phyloP scores from a whole-genome alignment of 2,888 invertebrate genomes.

The Rhingia campestris region DNA sequence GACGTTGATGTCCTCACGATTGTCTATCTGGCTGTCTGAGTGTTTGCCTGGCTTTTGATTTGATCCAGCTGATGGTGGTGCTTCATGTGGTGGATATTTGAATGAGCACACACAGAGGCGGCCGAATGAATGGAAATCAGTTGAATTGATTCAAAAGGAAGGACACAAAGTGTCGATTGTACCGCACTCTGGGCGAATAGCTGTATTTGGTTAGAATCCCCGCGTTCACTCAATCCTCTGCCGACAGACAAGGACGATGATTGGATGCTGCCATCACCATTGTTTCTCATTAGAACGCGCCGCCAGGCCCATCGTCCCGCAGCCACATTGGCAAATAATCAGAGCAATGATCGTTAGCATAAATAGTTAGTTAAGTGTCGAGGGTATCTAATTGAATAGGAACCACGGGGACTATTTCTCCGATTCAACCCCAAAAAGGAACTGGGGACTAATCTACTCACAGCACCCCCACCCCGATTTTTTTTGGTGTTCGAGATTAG shows the following conservation, averaged over 20 bases:
- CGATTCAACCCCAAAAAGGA: conserved; percentile 38
- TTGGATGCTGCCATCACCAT: conserved; percentile 16
- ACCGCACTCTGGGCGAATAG: background rate
- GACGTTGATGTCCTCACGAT: conserved; percentile 58
- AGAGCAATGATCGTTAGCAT: conserved; percentile 72
- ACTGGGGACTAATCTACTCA: conserved; percentile 60
- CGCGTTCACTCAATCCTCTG: conserved; percentile 2
- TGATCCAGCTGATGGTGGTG: conserved; percentile 46
- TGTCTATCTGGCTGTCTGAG: conserved; percentile 53
- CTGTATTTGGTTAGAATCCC: conserved; percentile 33
- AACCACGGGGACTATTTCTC: conserved; percentile 7
- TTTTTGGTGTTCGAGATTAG: conserved; percentile 38
- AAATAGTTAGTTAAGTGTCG: conserved; percentile 66
- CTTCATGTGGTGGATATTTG: conserved; percentile 58
- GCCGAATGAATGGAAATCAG: conserved; percentile 62
- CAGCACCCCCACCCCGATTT: background rate
- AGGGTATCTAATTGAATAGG: conserved; percentile 69
- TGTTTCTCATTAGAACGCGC: conserved; percentile 45
- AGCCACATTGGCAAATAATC: conserved; percentile 70
- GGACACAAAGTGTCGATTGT: conserved; percentile 55
- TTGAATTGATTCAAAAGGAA: conserved; percentile 65
- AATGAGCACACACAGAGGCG: conserved; percentile 14
- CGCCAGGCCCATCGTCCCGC: conserved; percentile 29
- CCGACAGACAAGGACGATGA: conserved; percentile 19
- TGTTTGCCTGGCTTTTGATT: conserved; percentile 71